A percentile compares a stretch with the other conserved stretches of the same genome.
phyloP scores from a whole-genome alignment of 1,140 invertebrate genomes.

The Panagrolaimus sp. region DNA sequence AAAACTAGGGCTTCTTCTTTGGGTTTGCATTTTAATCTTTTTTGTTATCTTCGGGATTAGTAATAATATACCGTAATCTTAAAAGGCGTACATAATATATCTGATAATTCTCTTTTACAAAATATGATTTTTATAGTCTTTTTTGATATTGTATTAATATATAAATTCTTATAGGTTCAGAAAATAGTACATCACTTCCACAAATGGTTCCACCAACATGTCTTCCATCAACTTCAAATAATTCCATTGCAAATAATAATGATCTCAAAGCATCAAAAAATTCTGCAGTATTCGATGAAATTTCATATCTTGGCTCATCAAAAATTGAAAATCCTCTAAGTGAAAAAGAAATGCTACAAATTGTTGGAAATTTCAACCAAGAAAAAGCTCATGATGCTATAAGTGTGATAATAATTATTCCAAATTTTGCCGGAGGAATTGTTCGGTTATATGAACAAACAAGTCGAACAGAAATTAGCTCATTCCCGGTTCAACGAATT shows the following conservation, averaged over 20 bases:
- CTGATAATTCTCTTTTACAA: neutral
- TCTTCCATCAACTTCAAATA: neutral
- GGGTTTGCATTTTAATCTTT: neutral
- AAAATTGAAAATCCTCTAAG: constrained; percentile 85
- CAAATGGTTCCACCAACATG: neutral
- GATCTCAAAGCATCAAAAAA: constrained; percentile 2
- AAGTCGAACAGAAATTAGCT: constrained; percentile 75
- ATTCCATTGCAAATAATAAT: neutral
- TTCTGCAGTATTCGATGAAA: constrained; percentile 66
- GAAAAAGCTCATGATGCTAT: constrained; percentile 69
- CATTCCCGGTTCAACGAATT: constrained; percentile 85
- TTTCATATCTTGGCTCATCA: constrained; percentile 87
- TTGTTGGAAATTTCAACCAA: constrained; percentile 81
- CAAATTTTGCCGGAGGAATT: constrained; percentile 73
- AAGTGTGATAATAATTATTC: constrained; percentile 78
- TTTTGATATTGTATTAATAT: constrained; percentile 4
- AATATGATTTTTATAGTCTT: neutral
- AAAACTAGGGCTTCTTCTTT: too few relatives aligned
- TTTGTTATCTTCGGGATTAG: neutral
- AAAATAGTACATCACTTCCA: constrained; percentile 1
- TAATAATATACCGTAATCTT: neutral
- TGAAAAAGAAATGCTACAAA: constrained; percentile 86
- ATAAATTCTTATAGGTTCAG: neutral
- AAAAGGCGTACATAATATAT: neutral
- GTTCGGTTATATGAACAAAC: constrained; percentile 75